Percentiles rank a stretch among this genome's conserved stretches.
These are phyloP conservation scores for Platichthys flesus DNA, from an alignment of 2,113 vertebrate genomes.

Conservation along the genomic window DNA sequence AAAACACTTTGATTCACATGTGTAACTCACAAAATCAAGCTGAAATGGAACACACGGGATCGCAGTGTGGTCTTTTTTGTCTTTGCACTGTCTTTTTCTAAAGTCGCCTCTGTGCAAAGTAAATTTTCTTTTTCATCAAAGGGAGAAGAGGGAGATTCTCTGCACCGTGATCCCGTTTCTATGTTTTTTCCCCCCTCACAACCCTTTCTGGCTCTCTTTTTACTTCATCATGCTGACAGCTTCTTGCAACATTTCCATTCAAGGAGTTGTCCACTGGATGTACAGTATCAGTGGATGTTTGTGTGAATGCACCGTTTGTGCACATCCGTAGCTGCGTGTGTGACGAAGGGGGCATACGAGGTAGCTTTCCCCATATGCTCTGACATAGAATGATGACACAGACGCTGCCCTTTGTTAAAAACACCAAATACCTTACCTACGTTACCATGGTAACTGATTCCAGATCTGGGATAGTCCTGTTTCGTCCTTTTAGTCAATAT, in stretches of 20 bases:
- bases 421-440: constrained; percentile 53
- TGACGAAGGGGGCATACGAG: neutral
- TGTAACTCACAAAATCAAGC: neutral
- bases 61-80: neutral
- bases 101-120: neutral
- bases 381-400: constrained; percentile 34
- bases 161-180: constrained; percentile 22
- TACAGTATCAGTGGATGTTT: constrained; percentile 11
- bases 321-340: constrained; percentile 13
- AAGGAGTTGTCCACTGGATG: constrained; percentile 1
- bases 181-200: neutral
- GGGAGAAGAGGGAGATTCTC: neutral
- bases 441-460: constrained; percentile 72
- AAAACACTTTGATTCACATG: neutral
- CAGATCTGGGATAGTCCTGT: constrained; percentile 59
- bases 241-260: constrained; percentile 18
- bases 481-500: constrained; percentile 43
- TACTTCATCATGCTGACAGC: constrained; percentile 31
- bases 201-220: neutral
- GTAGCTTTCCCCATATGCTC: constrained; percentile 3
- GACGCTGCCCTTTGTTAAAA: constrained; percentile 43
- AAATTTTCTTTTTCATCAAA: constrained; percentile 6
- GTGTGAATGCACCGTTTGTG: constrained; percentile 4
- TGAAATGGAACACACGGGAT: neutral
- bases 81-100: neutral